A percentile compares a stretch with the other conserved stretches of the same genome.
These are phyloP conservation scores for Coryphaenoides rupestris DNA, from an alignment of 2,113 vertebrate genomes.

Conservation along the genomic window DNA sequence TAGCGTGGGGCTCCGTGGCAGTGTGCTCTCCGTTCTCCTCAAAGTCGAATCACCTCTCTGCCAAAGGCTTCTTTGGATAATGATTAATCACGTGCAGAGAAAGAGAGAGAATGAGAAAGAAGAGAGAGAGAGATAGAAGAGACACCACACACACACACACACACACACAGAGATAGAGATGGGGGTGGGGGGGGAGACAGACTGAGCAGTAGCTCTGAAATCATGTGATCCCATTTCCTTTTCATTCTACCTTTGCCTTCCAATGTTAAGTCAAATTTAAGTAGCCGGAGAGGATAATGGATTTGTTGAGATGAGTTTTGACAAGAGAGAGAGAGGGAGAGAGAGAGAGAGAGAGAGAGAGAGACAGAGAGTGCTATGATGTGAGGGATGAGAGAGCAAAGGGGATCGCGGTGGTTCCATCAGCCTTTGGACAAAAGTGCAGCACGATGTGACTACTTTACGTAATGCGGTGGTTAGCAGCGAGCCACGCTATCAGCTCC, in stretches of 20 bases:
- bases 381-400: no score
- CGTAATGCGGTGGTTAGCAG: neutral
- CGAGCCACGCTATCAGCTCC: no score
- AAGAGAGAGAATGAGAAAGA: no score
- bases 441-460: conserved; percentile 46
- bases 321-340: conserved; percentile 3
- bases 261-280: conserved; percentile 53
- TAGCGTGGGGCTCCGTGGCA: no score
- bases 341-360: conserved; percentile 16
- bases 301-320: conserved; percentile 20
- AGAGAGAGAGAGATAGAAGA: no score
- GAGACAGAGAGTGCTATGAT: conserved; percentile 25
- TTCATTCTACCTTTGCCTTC: conserved; percentile 57
- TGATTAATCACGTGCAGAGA: conserved; percentile 56
- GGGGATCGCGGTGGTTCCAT: no score
- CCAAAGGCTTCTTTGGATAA: conserved; percentile 60
- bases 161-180: no score
- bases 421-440: conserved; percentile 52
- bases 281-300: conserved; percentile 20
- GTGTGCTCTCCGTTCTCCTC: conserved; percentile 33
- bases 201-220: conserved; percentile 51
- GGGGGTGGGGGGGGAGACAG: no score
- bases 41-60: conserved; percentile 47
- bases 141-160: no score
- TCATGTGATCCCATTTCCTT: conserved; percentile 69